Evolutionary conservation across 2,113 vertebrate genomes (phyloP), one percentile per base, ranked within the genome.

Genomic region (Mobula birostris): DNA sequence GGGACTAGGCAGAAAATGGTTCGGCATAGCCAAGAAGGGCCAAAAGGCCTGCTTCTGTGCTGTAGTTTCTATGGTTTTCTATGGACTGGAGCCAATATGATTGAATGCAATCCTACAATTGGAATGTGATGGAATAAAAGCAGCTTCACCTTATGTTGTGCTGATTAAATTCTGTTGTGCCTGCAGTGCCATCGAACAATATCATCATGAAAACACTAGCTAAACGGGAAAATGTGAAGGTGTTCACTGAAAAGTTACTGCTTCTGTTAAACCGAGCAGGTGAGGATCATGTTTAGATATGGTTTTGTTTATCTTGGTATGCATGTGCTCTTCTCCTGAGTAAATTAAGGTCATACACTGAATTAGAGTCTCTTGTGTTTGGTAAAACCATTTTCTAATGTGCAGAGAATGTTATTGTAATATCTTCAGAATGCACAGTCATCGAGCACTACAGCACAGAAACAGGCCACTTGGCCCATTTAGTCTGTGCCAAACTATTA

Each of bases 211-310:
- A 97, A 32, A 97, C 98, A 36, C 95, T 99, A 95, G 97, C 96
- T 95, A 98, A 98, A 95, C 98, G 98, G 95, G 95, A 96, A 11
- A 99, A 99, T 0, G 97, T 99, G 94, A 99, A 99, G 97, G 96
- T 97, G 94, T 98, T 99, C 94, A 97, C 98, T 0, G 99, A 99
- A 95, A 99, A 99, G 96, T 96, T 99, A 90, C 96, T 99, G 72
- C 95, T 99, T 95, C 97, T 99, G 76, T 96, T 99, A 70, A 99
- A 99, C 97, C 96, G 99, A 96, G 98, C 98, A 94, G 98, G 99
- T 99, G 95, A 97, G 96, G 94, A 12, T 12, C 56, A 74, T 27
- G 12, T 48, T 29, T 5, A 29, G 40, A 40, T 93, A 40, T 8
- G 4, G 24, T 36, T 70, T 32, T 80, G 29, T 12, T 36, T 32